Base-by-base conservation (phyloP, 2,888 invertebrate species). In the Steinernema scapterisci region DNA sequence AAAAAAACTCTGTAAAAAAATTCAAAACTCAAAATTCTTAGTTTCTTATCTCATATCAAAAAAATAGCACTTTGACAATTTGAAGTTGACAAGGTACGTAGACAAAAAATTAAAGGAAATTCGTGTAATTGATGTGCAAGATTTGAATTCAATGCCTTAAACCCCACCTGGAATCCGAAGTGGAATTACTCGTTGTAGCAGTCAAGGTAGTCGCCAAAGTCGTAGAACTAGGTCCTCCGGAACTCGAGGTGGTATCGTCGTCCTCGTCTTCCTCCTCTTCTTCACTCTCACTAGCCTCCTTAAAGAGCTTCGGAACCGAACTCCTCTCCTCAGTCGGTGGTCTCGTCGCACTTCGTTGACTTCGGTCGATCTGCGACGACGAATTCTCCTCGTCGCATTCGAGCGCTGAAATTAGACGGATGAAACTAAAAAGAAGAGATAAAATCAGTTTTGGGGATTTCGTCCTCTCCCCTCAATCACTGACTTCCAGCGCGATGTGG, bases 321-420 rank as follows among this genome's bases (percentile, higher is more conserved):
- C 25, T 25, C 16, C 63, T 25, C 16, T 63, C 63, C 27, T 63
- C 63, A 27, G 27, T 63, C 25, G 63, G 63, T 16, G 63, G 63
- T 31, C 63, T 27, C 11, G 63, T 63, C 27, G 63, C 16, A 31
- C 63, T 63, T 63, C 63, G 27, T 31, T 63, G 63, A 16, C 63
- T 63, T 27, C 25, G 63, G 23, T 52, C 52, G 11, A 21, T 19
- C 52, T 19, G 21, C 52, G 52, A 52, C 63, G 63, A 63, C 63
- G 63, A 63, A n/a, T 63, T 63, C 63, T 63, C 63, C 63, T 63
- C 63, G 63, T 63, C 63, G 63, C 63, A 63, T 63, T 63, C 63
- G 63, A 63, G 63, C 63, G 63, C 63, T 63, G 63, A 63, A 63
- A 38, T 38, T 38, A 38, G 3, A 6, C 1, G 7, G 31, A 38